phyloP scores from a whole-genome alignment of 2,797 vertebrate species.

The Ptychobarbus kaznakovi region DNA sequence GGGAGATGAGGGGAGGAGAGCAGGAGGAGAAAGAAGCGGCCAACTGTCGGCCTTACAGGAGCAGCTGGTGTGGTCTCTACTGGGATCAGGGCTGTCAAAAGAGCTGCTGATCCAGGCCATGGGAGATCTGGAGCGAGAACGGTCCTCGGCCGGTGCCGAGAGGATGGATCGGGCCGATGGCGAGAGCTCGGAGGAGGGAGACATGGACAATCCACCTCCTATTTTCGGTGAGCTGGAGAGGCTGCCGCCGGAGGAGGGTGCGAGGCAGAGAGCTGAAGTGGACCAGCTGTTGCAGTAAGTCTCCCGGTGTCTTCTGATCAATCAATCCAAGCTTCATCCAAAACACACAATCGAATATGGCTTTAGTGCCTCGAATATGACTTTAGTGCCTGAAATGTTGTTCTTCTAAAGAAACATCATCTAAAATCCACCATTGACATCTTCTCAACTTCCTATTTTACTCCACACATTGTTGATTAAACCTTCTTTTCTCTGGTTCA shows the following conservation, averaged over 20 bases:
- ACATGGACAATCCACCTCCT: slow-evolving; percentile 93
- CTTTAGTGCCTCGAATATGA: too few species aligned
- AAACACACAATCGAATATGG: not conserved
- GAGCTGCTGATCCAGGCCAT: slow-evolving; percentile 93
- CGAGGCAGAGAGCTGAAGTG: slow-evolving; percentile 92
- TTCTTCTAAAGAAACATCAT: not conserved
- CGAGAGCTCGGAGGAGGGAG: slow-evolving; percentile 94
- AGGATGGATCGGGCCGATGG: slow-evolving; percentile 77
- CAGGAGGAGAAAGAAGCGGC: slow-evolving; percentile 71
- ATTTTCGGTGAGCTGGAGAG: slow-evolving; percentile 95
- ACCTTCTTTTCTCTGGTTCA: slow-evolving; percentile 41
- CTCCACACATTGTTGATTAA: not conserved
- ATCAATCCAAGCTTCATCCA: not conserved
- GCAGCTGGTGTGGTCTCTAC: slow-evolving; percentile 91
- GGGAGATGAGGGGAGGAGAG: slow-evolving; percentile 74
- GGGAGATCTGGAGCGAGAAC: slow-evolving; percentile 85
- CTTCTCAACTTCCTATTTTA: not conserved
- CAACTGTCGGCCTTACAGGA: slow-evolving; percentile 92
- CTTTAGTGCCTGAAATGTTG: not conserved
- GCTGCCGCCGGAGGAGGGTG: slow-evolving; percentile 90
- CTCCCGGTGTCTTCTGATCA: slow-evolving; percentile 28
- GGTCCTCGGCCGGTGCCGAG: slow-evolving; percentile 61
- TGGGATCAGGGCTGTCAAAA: slow-evolving; percentile 92
- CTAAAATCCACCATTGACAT: not conserved
- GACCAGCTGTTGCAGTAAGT: slow-evolving; percentile 97